Base-by-base conservation (phyloP, 1,140 invertebrate genomes). In the Rhizoglyphus robini region DNA sequence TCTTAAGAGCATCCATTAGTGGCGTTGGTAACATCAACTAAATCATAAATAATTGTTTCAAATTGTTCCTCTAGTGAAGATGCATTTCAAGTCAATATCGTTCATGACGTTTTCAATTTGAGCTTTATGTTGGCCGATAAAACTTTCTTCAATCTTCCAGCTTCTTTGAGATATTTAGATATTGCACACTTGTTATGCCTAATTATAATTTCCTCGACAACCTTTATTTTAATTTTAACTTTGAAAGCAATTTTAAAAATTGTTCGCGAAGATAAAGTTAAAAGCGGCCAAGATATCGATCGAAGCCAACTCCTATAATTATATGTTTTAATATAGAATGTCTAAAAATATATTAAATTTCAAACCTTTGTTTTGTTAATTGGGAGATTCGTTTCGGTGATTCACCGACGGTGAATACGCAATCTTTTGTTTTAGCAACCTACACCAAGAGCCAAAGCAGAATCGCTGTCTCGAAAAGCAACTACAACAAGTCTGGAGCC, bases 121-220 rank as follows among this genome's bases (percentile, higher is more conserved):
- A 29, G 94, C 94, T 76, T 82, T 87, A 76, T 92, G 87, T 98
- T 98, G 2, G 94, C 95, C 68, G 91, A 96, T 0, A 99, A 78
- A 0, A 98, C 86, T 73, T 93, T 93, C 78, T 99, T 99, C 1
- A 99, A 77, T 27, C 94, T 78, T 59, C 91, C 94, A 29, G 96
- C 91, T 79, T 99, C 96, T 74, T 95, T 92, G 63, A 96, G 86
- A 2, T 99, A 78, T 74, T 99, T 99, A 4, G 90, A 90, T 86
- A 99, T 86, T 0, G 93, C 84, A 68, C 91, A 80, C 0, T 87
- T 83, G 74, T 86, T 96, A n/a, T 83, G 79, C 65, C 86, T n/a
- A n/a, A n/a, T n/a, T n/a, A n/a, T 84, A 0, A 96, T 67, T 79
- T 85, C 2, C 80, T 54, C 41, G 2, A 63, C 23, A 8, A 47